Conservation (phyloP, 2,888 invertebrate species). For the Cheilosia urbana region DNA sequence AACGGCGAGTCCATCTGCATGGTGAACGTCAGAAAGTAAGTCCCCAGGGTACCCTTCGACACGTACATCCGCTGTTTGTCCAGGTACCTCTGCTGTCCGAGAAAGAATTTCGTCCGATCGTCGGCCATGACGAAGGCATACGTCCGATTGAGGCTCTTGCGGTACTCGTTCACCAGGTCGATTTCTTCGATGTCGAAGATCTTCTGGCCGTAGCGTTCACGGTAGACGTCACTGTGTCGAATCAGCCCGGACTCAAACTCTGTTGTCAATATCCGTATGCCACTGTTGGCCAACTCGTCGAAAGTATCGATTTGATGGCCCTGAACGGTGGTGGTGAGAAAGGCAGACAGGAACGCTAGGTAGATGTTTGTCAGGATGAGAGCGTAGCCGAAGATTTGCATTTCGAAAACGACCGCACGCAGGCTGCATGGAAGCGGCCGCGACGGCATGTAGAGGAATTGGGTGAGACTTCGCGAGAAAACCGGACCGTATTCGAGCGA, state of each 20-base stretch:
- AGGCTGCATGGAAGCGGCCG: constrained; percentile 1
- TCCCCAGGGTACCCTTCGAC: constrained; percentile 32
- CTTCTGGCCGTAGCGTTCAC: background rate
- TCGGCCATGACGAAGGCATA: constrained; percentile 53
- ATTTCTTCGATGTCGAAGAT: constrained; percentile 42
- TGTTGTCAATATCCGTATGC: constrained; percentile 37
- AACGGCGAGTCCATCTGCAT: constrained; percentile 66
- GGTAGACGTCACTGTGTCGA: constrained; percentile 21
- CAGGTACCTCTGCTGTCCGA: constrained; percentile 60
- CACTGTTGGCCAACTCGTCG: constrained; percentile 35
- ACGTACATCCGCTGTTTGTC: constrained; percentile 49
- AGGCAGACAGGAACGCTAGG: constrained; percentile 56
- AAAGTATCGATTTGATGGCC: constrained; percentile 55
- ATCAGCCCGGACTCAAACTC: constrained; percentile 34
- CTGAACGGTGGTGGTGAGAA: constrained; percentile 67
- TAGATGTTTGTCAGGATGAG: constrained; percentile 59
- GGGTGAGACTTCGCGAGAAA: constrained; percentile 37
- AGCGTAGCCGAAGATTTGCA: constrained; percentile 60
- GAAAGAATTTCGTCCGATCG: constrained; percentile 52
- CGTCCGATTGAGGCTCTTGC: constrained; percentile 42
- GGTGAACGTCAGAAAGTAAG: constrained; percentile 40
- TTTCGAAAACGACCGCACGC: constrained; percentile 34
- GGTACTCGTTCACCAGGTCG: constrained; percentile 51
- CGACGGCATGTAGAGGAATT: constrained; percentile 51
- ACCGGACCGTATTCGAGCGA: constrained; percentile 46